phyloP scores from a whole-genome alignment of 2,797 vertebrate species.

The Danio kyathit region DNA sequence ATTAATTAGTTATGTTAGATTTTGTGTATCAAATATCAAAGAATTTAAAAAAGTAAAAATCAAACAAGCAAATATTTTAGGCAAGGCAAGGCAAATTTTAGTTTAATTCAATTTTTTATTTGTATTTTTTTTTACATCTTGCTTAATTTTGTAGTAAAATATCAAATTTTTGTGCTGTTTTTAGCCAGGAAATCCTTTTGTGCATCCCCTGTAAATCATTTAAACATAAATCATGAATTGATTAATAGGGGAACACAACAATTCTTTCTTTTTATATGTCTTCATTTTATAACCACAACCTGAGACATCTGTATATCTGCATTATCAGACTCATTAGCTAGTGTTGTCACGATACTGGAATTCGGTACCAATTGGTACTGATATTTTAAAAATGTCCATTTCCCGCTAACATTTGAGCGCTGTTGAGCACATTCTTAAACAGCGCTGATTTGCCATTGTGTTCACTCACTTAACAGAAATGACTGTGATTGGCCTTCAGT shows the following conservation, averaged over 20 bases:
- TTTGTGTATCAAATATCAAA: too few species aligned
- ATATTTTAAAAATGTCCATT: too few species aligned
- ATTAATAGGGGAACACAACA: background rate
- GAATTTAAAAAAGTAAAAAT: background rate
- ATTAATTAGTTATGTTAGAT: too few species aligned
- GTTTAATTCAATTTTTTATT: background rate
- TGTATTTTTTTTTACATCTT: background rate
- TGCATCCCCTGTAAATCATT: background rate
- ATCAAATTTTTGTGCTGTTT: constrained; percentile 5
- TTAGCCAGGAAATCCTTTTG: background rate
- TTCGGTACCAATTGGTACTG: too few species aligned
- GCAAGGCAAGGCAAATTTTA: too few species aligned
- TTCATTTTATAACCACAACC: constrained; percentile 6
- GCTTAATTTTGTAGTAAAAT: constrained; percentile 17
- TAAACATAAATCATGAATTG: background rate
- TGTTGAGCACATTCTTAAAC: too few species aligned
- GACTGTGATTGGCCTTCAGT: too few species aligned
- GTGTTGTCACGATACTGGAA: too few species aligned
- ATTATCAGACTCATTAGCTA: constrained; percentile 34
- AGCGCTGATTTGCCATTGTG: too few species aligned
- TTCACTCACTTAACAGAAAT: too few species aligned
- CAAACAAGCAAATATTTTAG: background rate
- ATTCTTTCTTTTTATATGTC: background rate
- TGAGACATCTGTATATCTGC: constrained; percentile 27
- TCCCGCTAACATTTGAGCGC: too few species aligned